These are phyloP conservation scores for Rutilus rutilus DNA, from an alignment of 2,113 vertebrate species.

Conservation along the genomic window DNA sequence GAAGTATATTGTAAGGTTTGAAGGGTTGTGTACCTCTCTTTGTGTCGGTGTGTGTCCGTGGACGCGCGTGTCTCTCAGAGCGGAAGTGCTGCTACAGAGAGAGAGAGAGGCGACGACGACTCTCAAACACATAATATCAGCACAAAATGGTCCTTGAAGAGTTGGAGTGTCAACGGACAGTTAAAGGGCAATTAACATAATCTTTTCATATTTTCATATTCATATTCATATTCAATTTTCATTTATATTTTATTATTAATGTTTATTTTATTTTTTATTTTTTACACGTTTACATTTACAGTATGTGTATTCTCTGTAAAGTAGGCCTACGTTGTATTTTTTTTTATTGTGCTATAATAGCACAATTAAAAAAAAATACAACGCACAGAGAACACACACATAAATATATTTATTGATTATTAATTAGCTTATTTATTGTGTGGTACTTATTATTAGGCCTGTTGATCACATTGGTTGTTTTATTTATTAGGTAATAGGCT, in stretches of 20 bases:
- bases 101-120: not conserved
- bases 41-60: slow-evolving; percentile 82
- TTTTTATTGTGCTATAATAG: too few relatives aligned
- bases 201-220: not conserved
- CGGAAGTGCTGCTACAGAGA: slow-evolving; percentile 81
- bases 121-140: not conserved
- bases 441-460: too few relatives aligned
- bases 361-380: too few relatives aligned
- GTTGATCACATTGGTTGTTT: too few relatives aligned
- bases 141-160: not conserved
- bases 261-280: not conserved
- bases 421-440: too few relatives aligned
- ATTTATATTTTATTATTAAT: not conserved
- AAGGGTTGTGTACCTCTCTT: slow-evolving; percentile 76
- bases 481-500: too few relatives aligned
- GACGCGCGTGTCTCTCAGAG: slow-evolving; percentile 83
- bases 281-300: too few relatives aligned
- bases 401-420: too few relatives aligned
- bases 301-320: too few relatives aligned
- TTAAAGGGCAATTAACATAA: not conserved
- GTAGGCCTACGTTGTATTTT: too few relatives aligned
- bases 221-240: too few relatives aligned
- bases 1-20: not conserved
- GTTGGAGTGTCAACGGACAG: not conserved
- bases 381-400: too few relatives aligned